Evolutionary conservation across 2,113 vertebrate genomes (phyloP).

Genomic region (Dissostichus mawsoni): DNA sequence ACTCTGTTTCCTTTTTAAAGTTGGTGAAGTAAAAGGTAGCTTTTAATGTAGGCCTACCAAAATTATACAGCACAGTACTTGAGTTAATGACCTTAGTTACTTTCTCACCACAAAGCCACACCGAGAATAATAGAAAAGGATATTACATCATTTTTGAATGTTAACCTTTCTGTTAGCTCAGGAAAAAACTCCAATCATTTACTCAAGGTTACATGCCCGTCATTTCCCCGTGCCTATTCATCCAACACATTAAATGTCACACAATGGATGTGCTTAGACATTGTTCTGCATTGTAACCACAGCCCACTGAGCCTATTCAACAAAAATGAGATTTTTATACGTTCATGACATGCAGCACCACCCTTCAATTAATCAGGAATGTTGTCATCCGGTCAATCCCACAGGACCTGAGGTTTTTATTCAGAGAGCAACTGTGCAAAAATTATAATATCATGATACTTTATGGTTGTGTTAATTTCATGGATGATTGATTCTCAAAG

Average conservation of each 20-base stretch:
- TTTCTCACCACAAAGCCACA: conserved; percentile 5
- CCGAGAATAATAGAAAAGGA: not conserved
- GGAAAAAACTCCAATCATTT: conserved; percentile 9
- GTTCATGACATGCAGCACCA: conserved; percentile 36
- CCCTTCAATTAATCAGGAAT: conserved; percentile 54
- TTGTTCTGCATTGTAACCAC: conserved; percentile 28
- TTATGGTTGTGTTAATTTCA: conserved; percentile 73
- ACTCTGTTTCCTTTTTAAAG: too few species aligned
- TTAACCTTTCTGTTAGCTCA: conserved; percentile 18
- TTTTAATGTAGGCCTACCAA: too few species aligned
- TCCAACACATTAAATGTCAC: conserved; percentile 27
- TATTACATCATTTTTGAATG: not conserved
- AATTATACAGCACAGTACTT: too few species aligned
- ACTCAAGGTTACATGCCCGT: conserved; percentile 44
- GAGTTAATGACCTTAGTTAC: too few species aligned
- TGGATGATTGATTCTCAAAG: conserved; percentile 61
- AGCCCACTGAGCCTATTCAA: conserved; percentile 49
- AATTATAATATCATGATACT: conserved; percentile 46
- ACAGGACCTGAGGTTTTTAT: conserved; percentile 13
- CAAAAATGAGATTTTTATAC: conserved; percentile 38
- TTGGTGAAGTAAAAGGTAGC: too few species aligned
- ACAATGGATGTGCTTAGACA: conserved; percentile 33
- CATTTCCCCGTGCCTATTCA: not conserved
- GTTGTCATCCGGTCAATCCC: conserved; percentile 11
- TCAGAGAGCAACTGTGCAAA: conserved; percentile 39